Evolutionary conservation across 1,140 invertebrate species (phyloP).

Genomic region (Apis cerana): DNA sequence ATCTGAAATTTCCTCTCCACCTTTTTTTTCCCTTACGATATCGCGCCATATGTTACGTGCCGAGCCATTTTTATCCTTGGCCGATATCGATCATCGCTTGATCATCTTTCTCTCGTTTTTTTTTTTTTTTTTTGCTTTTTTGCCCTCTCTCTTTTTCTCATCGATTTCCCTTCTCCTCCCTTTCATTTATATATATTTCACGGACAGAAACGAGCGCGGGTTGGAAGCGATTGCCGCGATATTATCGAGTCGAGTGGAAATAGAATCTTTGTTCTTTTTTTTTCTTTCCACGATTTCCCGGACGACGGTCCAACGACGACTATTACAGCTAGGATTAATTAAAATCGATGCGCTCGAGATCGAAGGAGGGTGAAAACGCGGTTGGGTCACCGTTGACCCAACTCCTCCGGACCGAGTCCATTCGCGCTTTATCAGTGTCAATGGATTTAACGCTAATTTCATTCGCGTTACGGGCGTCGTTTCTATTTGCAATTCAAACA

Average conservation of each 20-base stretch:
- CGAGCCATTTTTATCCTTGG: conserved; percentile 31
- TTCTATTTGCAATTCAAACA: conserved; percentile 11
- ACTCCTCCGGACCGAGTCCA: not conserved
- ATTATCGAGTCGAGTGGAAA: not conserved
- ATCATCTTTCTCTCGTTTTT: not conserved
- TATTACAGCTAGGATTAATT: not conserved
- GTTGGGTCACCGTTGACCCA: not conserved
- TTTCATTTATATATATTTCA: not conserved
- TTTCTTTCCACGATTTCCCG: not conserved
- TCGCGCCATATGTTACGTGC: conserved; percentile 46
- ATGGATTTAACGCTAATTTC: conserved; percentile 14
- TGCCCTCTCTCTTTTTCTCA: not conserved
- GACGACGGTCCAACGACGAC: too few species aligned
- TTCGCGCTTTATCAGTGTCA: conserved; percentile 10
- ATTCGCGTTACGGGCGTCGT: not conserved
- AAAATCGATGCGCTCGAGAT: not conserved
- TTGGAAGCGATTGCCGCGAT: not conserved
- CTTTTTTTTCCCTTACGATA: conserved; percentile 8
- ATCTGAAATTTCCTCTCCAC: conserved; percentile 39
- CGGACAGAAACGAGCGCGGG: not conserved
- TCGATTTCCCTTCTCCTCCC: not conserved
- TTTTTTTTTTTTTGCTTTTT: not conserved
- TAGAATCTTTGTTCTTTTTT: not conserved
- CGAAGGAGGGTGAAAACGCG: too few species aligned
- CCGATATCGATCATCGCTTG: conserved; percentile 43